Conservation (phyloP, 37 sponge, comb jelly and placozoan species). For the Chondrosia reniformis region DNA sequence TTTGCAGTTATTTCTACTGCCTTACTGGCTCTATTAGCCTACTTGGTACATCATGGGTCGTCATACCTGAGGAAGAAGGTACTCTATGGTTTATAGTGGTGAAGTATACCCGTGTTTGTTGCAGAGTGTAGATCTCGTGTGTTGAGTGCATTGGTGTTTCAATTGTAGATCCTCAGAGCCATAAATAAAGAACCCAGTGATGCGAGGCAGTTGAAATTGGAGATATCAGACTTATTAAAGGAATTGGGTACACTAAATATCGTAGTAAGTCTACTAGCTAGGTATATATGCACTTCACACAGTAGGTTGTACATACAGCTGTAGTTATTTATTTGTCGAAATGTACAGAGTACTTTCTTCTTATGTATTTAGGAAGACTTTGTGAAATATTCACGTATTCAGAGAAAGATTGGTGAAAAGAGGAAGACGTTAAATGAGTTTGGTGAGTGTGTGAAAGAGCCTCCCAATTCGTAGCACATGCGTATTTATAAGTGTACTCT, state of each 20-base stretch:
- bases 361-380: constrained; percentile 34
- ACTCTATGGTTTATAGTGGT: not conserved
- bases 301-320: not conserved
- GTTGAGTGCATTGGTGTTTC: not conserved
- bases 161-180: not conserved
- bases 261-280: not conserved
- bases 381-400: constrained; percentile 34
- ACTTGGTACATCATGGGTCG: not conserved
- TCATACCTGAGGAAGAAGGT: not conserved
- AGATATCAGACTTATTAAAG: not conserved
- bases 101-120: not conserved
- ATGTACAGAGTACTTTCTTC: not conserved
- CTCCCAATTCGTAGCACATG: not conserved
- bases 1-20: not conserved
- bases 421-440: not conserved
- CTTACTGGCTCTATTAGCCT: not conserved
- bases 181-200: not conserved
- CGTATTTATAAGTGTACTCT: not conserved
- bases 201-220: not conserved
- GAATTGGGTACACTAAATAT: not conserved
- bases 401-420: constrained; percentile 29
- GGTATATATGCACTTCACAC: not conserved
- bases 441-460: constrained; percentile 19
- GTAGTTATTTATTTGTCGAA: not conserved
- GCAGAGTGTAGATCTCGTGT: not conserved